phyloP scores from a whole-genome alignment of 2,888 invertebrate genomes.

The Bimastos eiseni region DNA sequence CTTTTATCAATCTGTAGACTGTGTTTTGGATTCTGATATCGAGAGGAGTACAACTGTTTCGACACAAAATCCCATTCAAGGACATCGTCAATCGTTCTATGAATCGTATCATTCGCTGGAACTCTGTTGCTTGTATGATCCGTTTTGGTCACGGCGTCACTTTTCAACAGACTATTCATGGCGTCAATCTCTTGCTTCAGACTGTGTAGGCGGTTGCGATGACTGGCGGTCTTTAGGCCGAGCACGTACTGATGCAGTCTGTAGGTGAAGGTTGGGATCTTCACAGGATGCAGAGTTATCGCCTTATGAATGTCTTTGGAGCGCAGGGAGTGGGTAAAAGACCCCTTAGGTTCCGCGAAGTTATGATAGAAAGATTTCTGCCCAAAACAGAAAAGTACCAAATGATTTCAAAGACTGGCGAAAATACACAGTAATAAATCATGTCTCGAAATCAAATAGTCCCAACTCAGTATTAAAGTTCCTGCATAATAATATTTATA shows the following conservation, averaged over 20 bases:
- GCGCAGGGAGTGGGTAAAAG: slow-evolving; percentile 84
- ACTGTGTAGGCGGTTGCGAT: background rate
- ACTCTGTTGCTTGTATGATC: too few species aligned
- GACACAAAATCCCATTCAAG: slow-evolving; percentile 85
- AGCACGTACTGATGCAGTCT: slow-evolving; percentile 85
- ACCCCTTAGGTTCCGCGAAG: slow-evolving; percentile 78
- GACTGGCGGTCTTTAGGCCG: slow-evolving; percentile 63
- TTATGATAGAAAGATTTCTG: slow-evolving; percentile 95
- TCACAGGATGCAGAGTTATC: slow-evolving; percentile 93
- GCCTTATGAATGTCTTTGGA: slow-evolving; percentile 88
- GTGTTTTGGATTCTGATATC: slow-evolving; percentile 83
- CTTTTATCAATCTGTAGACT: slow-evolving; percentile 79
- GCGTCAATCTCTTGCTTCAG: background rate
- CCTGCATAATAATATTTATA: too few species aligned
- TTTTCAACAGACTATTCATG: background rate
- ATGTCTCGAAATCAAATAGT: too few species aligned
- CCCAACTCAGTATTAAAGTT: too few species aligned
- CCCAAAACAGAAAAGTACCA: slow-evolving; percentile 64
- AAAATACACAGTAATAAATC: too few species aligned
- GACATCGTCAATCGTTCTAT: slow-evolving; percentile 68
- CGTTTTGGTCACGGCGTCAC: background rate
- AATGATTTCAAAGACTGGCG: too few species aligned
- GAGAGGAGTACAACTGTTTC: slow-evolving; percentile 79
- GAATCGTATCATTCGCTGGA: too few species aligned
- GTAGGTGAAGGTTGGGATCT: slow-evolving; percentile 78